A percentile compares a stretch with the other conserved stretches of the same genome.
Evolutionary conservation across 2,797 vertebrate species (phyloP).

Genomic region (Neoniphon sammara): DNA sequence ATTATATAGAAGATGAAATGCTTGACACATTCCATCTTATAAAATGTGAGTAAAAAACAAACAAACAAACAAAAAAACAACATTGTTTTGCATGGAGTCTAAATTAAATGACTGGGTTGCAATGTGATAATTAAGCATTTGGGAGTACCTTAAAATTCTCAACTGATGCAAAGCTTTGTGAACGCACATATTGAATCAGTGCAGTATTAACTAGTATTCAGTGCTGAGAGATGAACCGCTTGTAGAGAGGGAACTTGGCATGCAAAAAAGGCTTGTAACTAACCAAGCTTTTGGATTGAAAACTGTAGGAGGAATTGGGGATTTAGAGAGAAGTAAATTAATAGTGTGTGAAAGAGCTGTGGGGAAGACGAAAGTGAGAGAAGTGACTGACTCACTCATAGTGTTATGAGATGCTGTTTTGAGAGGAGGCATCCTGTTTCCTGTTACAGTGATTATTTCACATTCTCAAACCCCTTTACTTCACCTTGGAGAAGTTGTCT

Average conservation of each 20-base stretch:
- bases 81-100: too few species aligned
- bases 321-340: conserved; percentile 71
- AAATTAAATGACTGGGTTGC: background rate
- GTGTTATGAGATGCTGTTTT: conserved; percentile 74
- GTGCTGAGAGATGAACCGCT: conserved; percentile 55
- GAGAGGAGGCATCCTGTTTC: conserved; percentile 76
- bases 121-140: background rate
- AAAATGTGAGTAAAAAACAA: background rate
- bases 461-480: conserved; percentile 60
- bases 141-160: background rate
- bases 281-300: conserved; percentile 70
- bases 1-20: conserved; percentile 21
- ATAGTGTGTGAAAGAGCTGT: conserved; percentile 75
- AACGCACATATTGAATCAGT: conserved; percentile 45
- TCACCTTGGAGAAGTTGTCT: conserved; percentile 70
- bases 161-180: conserved; percentile 33
- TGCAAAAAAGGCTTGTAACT: conserved; percentile 63
- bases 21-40: background rate
- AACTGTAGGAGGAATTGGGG: conserved; percentile 69
- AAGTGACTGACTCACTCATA: conserved; percentile 68
- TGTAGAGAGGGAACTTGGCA: conserved; percentile 56
- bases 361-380: conserved; percentile 69
- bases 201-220: conserved; percentile 51
- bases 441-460: conserved; percentile 74
- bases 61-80: too few species aligned